Percentiles rank a stretch among this genome's conserved stretches.
Evolutionary conservation across 2,888 invertebrate genomes (phyloP).

Genomic region (Drosophila falleni): DNA sequence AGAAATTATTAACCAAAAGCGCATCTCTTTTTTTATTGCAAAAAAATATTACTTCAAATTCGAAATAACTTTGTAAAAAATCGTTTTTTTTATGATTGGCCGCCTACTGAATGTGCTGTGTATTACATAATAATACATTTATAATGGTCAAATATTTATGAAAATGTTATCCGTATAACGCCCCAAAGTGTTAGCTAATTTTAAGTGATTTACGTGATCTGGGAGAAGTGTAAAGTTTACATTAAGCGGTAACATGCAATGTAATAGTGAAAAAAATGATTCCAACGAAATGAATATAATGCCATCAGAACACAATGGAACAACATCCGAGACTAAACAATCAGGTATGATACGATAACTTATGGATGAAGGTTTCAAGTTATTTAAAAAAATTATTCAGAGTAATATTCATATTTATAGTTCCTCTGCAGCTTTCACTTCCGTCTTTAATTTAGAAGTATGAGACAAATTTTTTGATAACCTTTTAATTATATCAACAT

Average conservation of each 20-base stretch:
- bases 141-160: constrained; percentile 21
- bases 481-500: too few species aligned
- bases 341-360: constrained; percentile 51
- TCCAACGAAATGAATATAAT: constrained; percentile 72
- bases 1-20: not conserved
- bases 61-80: not conserved
- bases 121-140: constrained; percentile 24
- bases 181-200: constrained; percentile 70
- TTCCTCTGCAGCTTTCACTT: not conserved
- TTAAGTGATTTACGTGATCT: constrained; percentile 69
- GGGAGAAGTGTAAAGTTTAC: constrained; percentile 31
- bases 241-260: constrained; percentile 69
- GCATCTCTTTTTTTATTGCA: not conserved
- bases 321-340: constrained; percentile 60
- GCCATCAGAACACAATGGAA: constrained; percentile 72
- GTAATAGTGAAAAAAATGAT: constrained; percentile 72
- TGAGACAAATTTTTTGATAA: too few species aligned
- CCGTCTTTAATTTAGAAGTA: too few species aligned
- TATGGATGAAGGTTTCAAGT: not conserved
- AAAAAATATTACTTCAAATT: not conserved
- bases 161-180: constrained; percentile 27
- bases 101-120: constrained; percentile 15
- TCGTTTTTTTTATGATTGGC: constrained; percentile 4
- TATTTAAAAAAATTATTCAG: too few species aligned
- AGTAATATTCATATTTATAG: too few species aligned